These are phyloP conservation scores for Sinella curviseta DNA, from an alignment of 1,140 invertebrate genomes.

Conservation along the genomic window DNA sequence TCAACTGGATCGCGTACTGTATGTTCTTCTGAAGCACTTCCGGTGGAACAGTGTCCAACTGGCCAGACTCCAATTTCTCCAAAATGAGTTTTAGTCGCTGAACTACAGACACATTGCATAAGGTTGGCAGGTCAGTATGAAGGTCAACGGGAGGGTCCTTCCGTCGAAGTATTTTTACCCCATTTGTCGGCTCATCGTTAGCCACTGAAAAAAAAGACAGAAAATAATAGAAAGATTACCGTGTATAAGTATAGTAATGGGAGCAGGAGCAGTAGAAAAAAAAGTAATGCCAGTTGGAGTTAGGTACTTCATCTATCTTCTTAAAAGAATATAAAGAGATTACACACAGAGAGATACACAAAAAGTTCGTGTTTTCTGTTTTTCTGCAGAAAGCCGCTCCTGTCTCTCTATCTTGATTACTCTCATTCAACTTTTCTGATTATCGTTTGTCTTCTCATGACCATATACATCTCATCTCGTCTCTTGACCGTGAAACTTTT, in stretches of 20 bases:
- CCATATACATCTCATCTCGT: too few species aligned
- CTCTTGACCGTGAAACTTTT: too few species aligned
- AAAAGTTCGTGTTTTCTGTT: too few species aligned
- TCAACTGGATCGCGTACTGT: conserved; percentile 46
- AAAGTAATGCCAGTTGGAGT: background rate
- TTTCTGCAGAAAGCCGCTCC: too few species aligned
- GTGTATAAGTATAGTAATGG: background rate
- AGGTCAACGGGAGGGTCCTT: conserved; percentile 46
- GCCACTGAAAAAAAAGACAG: conserved; percentile 36
- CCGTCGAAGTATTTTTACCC: conserved; percentile 47
- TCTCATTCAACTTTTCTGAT: too few species aligned
- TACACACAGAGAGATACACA: too few species aligned
- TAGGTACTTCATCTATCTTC: too few species aligned
- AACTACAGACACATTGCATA: conserved; percentile 37
- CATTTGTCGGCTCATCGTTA: conserved; percentile 49
- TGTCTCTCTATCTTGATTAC: too few species aligned
- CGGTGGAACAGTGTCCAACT: conserved; percentile 36
- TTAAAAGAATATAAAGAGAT: too few species aligned
- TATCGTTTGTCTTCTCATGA: too few species aligned
- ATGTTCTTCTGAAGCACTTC: conserved; percentile 46
- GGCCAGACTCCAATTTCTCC: conserved; percentile 44
- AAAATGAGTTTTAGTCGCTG: conserved; percentile 45
- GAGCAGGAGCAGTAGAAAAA: background rate
- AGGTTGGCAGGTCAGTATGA: conserved; percentile 35
- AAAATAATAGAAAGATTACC: background rate